phyloP scores from a whole-genome alignment of 2,797 vertebrate species.

The Brachyalestes nurse region DNA sequence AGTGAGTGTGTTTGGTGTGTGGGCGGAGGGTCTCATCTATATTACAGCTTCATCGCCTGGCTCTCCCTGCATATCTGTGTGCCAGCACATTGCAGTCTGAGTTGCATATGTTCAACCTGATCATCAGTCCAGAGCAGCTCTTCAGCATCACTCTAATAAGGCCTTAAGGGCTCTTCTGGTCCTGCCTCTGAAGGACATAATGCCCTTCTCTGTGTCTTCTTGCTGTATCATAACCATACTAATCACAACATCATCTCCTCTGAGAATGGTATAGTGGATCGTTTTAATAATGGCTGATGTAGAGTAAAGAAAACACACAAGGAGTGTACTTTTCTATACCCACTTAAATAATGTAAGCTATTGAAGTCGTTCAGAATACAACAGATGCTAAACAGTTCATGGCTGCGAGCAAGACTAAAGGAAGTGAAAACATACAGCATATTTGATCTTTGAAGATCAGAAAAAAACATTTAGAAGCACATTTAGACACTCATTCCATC shows the following conservation, averaged over 20 bases:
- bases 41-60: conserved; percentile 16
- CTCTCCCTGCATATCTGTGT: neutral
- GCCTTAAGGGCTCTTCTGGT: conserved; percentile 55
- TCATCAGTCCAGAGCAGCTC: conserved; percentile 46
- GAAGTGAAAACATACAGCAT: no score
- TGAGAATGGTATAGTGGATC: conserved; percentile 26
- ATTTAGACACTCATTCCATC: no score
- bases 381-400: neutral
- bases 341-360: neutral
- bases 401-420: neutral
- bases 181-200: conserved; percentile 55
- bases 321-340: conserved; percentile 6
- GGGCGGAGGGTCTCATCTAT: neutral
- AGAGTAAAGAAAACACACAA: conserved; percentile 7
- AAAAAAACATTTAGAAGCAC: no score
- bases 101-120: conserved; percentile 28
- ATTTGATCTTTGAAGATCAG: no score
- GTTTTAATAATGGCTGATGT: conserved; percentile 35
- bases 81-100: conserved; percentile 11
- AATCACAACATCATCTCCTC: conserved; percentile 46
- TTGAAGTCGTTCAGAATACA: no score
- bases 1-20: conserved; percentile 18
- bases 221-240: conserved; percentile 51
- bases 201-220: conserved; percentile 47
- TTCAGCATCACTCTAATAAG: conserved; percentile 55